Base-by-base conservation (phyloP, 2,888 invertebrate genomes). In the Asteroscopus sphinx region DNA sequence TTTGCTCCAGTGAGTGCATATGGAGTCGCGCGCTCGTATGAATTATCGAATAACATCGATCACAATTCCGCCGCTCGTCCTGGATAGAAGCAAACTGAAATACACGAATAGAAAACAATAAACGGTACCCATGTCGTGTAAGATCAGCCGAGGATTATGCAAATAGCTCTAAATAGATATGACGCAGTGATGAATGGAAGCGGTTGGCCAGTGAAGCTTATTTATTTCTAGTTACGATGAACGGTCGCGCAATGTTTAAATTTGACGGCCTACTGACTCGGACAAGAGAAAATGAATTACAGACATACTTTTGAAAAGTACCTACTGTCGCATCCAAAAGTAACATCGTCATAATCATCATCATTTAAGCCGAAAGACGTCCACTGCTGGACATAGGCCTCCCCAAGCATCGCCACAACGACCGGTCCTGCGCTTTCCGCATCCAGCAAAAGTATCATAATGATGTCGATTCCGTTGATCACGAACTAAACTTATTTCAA, bases 141-240 rank as follows among this genome's bases (percentile, higher is more conserved):
- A 13, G 16, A 17, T 28, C 13, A 35, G 15, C 21, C 30, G 11
- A 7, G 21, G 48, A 45, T 48, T 45, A 35, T 57, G 57, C 13
- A 58, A 62, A 62, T 49, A 28, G 17, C 46, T 40, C 8, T 45
- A 73, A 73, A 70, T 70, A 68, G 55, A 62, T 6, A 49, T 68
- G 63, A 55, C 63, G 55, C 11, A 13, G 36, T 68, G 40, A 55
- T 73, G 68, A 70, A 73, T 73, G 68, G 39, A 47, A 47, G 11
- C 41, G 32, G 26, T 54, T 58, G 67, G 57, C 71, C 42, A 36
- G 35, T 37, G 40, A 21, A 45, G 12, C 52, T 46, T 47, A 70
- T 65, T 54, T 68, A 68, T 65, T 70, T 68, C 46, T 57, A 64
- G 58, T 68, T 40, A 47, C 71, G 46, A 16, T 21, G 32, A 15